phyloP scores from a whole-genome alignment of 1,140 invertebrate species.

The Melipona quadrifasciata region DNA sequence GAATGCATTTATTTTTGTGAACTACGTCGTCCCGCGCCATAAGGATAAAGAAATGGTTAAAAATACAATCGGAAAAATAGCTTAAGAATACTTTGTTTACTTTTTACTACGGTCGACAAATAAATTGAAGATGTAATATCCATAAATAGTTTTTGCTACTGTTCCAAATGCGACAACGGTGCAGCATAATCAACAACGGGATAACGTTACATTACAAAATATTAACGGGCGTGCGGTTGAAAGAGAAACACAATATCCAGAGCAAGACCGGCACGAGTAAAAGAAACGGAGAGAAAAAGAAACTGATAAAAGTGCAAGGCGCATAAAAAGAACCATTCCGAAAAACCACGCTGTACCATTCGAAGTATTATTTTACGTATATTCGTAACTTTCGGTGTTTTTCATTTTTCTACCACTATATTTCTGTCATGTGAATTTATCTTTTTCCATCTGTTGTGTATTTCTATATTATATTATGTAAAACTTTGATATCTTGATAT shows the following conservation, averaged over 20 bases:
- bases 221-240: constrained; percentile 7
- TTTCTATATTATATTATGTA: background rate
- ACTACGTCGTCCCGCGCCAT: background rate
- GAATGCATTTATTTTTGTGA: constrained; percentile 36
- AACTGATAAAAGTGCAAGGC: background rate
- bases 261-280: background rate
- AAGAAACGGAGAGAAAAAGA: background rate
- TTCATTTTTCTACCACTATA: too few species aligned
- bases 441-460: background rate
- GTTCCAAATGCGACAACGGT: constrained; percentile 25
- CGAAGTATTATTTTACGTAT: background rate
- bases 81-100: background rate
- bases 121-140: constrained; percentile 32
- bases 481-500: background rate
- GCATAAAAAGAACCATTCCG: background rate
- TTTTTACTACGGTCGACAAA: background rate
- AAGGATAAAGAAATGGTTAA: constrained; percentile 47
- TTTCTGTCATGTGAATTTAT: too few species aligned
- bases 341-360: background rate
- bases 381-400: background rate
- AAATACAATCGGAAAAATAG: constrained; percentile 47
- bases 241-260: background rate
- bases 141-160: constrained; percentile 40
- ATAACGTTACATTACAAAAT: constrained; percentile 41
- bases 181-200: constrained; percentile 25